Conservation (phyloP, 2,113 vertebrate genomes). For the Jacana jacana region DNA sequence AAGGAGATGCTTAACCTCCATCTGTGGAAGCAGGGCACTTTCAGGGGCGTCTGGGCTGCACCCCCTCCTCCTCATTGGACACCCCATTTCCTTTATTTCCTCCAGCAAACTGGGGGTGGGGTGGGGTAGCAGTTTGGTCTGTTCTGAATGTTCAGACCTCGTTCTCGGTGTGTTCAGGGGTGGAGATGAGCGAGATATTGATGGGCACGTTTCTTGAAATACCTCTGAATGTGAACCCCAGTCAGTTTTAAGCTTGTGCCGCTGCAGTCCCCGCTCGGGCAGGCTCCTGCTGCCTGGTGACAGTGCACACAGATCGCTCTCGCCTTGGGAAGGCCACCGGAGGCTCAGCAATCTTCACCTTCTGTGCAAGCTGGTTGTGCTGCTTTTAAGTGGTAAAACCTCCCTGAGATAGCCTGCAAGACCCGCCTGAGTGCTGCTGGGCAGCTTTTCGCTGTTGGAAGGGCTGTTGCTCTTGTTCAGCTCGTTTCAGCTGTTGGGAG, state of each 20-base stretch:
- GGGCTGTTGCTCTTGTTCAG: too few relatives aligned
- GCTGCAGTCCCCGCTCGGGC: rapidly evolving
- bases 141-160: background rate
- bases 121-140: background rate
- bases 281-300: background rate
- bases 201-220: background rate
- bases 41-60: background rate
- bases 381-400: background rate
- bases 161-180: background rate
- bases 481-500: too few relatives aligned
- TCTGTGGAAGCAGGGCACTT: background rate
- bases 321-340: background rate
- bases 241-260: background rate
- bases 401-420: background rate
- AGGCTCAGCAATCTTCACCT: background rate
- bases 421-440: background rate
- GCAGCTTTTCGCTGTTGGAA: background rate
- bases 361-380: background rate
- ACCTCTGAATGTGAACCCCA: background rate
- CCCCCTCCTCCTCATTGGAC: rapidly evolving
- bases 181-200: background rate
- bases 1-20: slow-evolving; percentile 59
- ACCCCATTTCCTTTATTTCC: background rate
- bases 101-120: background rate
- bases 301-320: background rate